Percentiles rank a stretch among this genome's conserved stretches.
These are phyloP conservation scores for Heteromormyrus szaboi DNA, from an alignment of 2,797 vertebrate genomes.

Conservation along the genomic window DNA sequence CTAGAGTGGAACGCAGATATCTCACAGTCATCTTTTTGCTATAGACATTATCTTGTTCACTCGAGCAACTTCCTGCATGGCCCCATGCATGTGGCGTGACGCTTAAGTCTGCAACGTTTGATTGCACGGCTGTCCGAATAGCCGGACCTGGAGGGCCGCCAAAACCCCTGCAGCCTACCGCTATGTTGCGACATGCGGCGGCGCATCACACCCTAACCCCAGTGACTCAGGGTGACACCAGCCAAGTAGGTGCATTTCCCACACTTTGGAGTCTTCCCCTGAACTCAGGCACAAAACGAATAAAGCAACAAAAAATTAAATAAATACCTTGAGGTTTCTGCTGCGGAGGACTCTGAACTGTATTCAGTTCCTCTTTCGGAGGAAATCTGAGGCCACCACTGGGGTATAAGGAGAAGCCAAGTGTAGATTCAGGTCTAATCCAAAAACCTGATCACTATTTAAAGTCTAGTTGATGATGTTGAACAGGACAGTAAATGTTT, in stretches of 20 bases:
- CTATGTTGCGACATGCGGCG: conserved; percentile 1
- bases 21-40: not conserved
- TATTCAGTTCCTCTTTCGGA: not conserved
- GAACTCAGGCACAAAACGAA: conserved; percentile 23
- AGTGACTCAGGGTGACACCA: conserved; percentile 19
- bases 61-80: not conserved
- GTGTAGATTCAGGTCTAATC: not conserved
- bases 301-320: conserved; percentile 3
- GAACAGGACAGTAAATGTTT: not conserved
- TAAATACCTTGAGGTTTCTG: conserved; percentile 16
- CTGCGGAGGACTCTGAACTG: not conserved
- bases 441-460: not conserved
- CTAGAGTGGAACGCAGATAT: not conserved
- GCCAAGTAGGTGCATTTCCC: conserved; percentile 20
- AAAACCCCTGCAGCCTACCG: not conserved
- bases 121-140: not conserved
- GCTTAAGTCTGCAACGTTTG: not conserved
- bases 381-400: not conserved
- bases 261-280: conserved; percentile 10
- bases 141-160: not conserved
- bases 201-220: conserved; percentile 1
- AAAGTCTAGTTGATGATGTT: not conserved
- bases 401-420: not conserved
- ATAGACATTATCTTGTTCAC: not conserved
- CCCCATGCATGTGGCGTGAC: not conserved